A percentile compares a stretch with the other conserved stretches of the same genome.
Conservation (phyloP, 2,888 invertebrate genomes). For the Thymelicus lineola region DNA sequence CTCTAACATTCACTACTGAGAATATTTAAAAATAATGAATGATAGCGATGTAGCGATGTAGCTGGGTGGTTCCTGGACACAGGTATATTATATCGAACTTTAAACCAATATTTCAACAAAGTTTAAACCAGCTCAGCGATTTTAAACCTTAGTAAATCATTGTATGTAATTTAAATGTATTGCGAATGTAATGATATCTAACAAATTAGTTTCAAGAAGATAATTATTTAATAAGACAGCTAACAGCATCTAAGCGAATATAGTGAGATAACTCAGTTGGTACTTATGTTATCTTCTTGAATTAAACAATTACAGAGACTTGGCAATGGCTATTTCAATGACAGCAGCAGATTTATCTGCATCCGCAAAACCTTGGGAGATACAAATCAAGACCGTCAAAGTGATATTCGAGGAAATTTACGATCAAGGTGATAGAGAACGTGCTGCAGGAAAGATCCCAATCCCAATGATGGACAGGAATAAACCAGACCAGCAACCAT, state of each 20-base stretch:
- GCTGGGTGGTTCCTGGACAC: conserved; percentile 88
- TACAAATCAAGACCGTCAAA: conserved; percentile 91
- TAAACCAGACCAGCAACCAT: conserved; percentile 90
- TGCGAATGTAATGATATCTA: neutral
- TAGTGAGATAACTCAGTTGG: neutral
- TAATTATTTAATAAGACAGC: neutral
- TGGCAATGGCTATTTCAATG: conserved; percentile 92
- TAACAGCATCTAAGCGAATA: neutral
- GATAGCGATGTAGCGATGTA: conserved; percentile 39
- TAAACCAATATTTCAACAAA: neutral
- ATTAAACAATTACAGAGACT: conserved; percentile 65
- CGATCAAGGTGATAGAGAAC: conserved; percentile 91
- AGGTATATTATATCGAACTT: conserved; percentile 53
- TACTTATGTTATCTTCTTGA: neutral
- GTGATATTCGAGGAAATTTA: conserved; percentile 94
- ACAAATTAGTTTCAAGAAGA: too few species aligned
- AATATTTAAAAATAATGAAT: too few species aligned
- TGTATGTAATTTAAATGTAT: neutral
- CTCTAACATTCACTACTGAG: too few species aligned
- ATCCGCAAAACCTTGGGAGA: conserved; percentile 93
- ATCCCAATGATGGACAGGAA: conserved; percentile 93
- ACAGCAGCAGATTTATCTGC: conserved; percentile 94
- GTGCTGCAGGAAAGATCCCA: conserved; percentile 87
- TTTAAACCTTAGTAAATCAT: too few species aligned
- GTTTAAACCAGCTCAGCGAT: too few species aligned